A percentile compares a stretch with the other conserved stretches of the same genome.
These are phyloP conservation scores for Mormyrops attenuatus DNA, from an alignment of 2,797 vertebrate species.

Conservation along the genomic window DNA sequence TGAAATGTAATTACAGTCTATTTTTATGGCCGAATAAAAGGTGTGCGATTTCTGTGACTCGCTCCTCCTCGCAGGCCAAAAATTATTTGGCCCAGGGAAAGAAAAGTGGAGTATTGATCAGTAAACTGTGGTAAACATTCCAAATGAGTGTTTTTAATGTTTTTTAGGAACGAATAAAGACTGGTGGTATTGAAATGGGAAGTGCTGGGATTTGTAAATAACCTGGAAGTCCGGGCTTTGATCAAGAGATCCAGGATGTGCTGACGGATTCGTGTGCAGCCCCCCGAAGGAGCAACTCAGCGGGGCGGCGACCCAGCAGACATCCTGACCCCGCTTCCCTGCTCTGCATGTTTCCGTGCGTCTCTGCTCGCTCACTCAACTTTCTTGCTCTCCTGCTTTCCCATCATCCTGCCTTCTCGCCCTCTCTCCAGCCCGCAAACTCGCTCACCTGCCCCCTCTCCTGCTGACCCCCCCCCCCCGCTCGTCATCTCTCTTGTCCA, in stretches of 20 bases:
- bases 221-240: neutral
- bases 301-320: neutral
- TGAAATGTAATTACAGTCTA: slow-evolving; percentile 75
- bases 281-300: neutral
- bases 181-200: neutral
- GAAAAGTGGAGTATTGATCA: neutral
- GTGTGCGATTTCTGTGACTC: slow-evolving; percentile 52
- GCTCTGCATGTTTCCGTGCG: neutral
- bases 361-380: neutral
- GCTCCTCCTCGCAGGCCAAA: slow-evolving; percentile 24
- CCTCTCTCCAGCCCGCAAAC: no score
- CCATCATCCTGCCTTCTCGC: neutral
- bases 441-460: neutral
- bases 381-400: neutral
- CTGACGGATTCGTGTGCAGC: neutral
- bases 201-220: neutral
- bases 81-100: neutral
- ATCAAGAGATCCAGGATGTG: neutral
- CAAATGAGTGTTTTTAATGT: neutral
- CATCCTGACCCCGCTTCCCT: neutral
- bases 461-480: neutral
- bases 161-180: neutral
- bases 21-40: slow-evolving; percentile 61
- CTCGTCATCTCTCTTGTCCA: neutral
- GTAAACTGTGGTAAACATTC: neutral